Evolutionary conservation across 2,113 vertebrate genomes (phyloP).

Genomic region (Myrmecophaga tridactyla): DNA sequence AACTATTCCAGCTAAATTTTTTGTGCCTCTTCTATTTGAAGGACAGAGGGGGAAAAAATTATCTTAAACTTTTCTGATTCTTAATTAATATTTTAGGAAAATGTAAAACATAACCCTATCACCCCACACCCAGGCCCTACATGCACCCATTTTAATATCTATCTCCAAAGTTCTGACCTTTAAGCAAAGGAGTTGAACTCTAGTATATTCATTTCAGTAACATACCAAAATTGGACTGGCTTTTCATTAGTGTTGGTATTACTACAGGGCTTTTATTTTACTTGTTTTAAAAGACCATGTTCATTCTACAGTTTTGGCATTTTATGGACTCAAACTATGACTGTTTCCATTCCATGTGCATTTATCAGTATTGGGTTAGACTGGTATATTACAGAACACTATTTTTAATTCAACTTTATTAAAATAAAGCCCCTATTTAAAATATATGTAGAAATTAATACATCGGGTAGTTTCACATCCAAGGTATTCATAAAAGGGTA

Average conservation of each 20-base stretch:
- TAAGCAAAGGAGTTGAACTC: neutral
- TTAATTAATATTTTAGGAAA: neutral
- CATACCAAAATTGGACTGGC: neutral
- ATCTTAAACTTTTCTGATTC: neutral
- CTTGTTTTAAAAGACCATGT: neutral
- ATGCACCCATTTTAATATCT: neutral
- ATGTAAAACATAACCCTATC: neutral
- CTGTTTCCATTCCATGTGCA: neutral
- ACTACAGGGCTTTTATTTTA: neutral
- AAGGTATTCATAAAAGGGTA: constrained; percentile 6
- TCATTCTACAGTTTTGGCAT: neutral
- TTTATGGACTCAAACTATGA: neutral
- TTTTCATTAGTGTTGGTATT: neutral
- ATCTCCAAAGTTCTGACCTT: neutral
- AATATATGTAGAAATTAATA: constrained; percentile 10
- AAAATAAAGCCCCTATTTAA: constrained; percentile 16
- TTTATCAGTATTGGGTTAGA: constrained; percentile 10
- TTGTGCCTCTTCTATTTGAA: neutral
- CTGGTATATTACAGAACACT: neutral
- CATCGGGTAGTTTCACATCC: neutral
- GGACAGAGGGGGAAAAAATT: neutral
- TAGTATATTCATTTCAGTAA: neutral
- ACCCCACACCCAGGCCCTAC: neutral
- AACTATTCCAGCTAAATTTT: neutral
- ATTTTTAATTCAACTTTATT: constrained; percentile 38